Percentiles rank a stretch among this genome's conserved stretches.
phyloP scores from a whole-genome alignment of 2,797 vertebrate species.

The Neostethus bicornis region DNA sequence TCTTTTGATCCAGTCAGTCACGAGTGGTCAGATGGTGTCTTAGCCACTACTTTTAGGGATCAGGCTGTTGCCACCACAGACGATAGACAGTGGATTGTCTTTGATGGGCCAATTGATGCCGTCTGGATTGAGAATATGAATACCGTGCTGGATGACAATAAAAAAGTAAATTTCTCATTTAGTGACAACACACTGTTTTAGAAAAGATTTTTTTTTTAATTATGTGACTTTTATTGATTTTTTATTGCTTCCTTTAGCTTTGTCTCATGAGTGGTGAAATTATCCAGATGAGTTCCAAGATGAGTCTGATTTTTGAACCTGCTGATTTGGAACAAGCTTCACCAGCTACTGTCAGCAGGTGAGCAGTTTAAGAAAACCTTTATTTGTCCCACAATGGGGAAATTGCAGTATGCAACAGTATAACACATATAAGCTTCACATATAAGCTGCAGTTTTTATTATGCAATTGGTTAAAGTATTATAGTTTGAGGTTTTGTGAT shows the following conservation, averaged over 20 bases:
- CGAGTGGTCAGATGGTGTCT: slow-evolving; percentile 91
- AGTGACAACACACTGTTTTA: neutral
- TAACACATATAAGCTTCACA: no score
- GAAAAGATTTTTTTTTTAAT: neutral
- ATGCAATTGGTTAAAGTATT: neutral
- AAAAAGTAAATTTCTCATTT: slow-evolving; percentile 82
- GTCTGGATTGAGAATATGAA: slow-evolving; percentile 99
- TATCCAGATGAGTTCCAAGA: slow-evolving; percentile 94
- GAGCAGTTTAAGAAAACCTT: slow-evolving; percentile 18
- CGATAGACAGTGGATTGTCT: slow-evolving; percentile 91
- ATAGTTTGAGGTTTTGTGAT: slow-evolving; percentile 7
- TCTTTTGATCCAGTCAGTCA: slow-evolving; percentile 91
- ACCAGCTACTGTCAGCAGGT: slow-evolving; percentile 96
- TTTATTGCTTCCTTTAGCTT: slow-evolving; percentile 75
- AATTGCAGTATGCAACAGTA: no score
- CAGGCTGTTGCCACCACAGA: slow-evolving; percentile 86
- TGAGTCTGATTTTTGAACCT: slow-evolving; percentile 95
- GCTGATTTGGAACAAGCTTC: slow-evolving; percentile 94
- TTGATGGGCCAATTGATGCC: slow-evolving; percentile 94
- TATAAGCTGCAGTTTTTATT: neutral
- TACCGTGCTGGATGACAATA: slow-evolving; percentile 95
- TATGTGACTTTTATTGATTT: no score
- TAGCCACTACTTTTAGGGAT: slow-evolving; percentile 87
- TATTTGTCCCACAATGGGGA: no score
- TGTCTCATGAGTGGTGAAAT: slow-evolving; percentile 98